phyloP scores from a whole-genome alignment of 2,113 vertebrate species.

The Megaptera novaeangliae region DNA sequence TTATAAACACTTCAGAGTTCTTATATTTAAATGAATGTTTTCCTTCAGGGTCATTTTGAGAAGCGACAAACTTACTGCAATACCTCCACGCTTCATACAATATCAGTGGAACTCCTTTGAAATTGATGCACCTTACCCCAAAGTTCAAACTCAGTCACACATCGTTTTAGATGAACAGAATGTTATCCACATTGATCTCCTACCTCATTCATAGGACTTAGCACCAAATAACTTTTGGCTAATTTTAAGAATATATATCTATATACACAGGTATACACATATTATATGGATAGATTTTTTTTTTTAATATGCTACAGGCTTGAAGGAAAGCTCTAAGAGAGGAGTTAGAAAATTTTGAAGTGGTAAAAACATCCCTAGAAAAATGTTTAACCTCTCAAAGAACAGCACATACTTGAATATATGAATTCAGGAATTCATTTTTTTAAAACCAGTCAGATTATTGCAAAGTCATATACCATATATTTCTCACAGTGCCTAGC shows the following conservation, averaged over 20 bases:
- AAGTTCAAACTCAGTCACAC: background rate
- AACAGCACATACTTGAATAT: background rate
- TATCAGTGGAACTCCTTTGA: background rate
- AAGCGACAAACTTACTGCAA: background rate
- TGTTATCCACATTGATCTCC: background rate
- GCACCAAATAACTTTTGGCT: background rate
- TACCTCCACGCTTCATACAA: background rate
- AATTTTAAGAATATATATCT: slow-evolving; percentile 7
- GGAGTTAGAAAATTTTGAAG: background rate
- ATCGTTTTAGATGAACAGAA: background rate
- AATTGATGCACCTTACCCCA: background rate
- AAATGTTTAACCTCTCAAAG: slow-evolving; percentile 23
- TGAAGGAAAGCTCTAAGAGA: background rate
- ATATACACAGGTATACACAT: background rate
- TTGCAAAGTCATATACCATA: background rate
- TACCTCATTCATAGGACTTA: background rate
- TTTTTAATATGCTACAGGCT: background rate
- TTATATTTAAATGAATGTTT: background rate
- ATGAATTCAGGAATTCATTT: background rate
- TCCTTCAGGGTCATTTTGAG: background rate
- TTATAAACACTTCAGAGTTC: background rate
- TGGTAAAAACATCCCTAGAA: background rate
- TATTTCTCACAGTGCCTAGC: background rate
- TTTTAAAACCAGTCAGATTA: slow-evolving; percentile 3
- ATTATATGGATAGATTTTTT: background rate